These are phyloP conservation scores for Callionymus lyra DNA, from an alignment of 2,113 vertebrate genomes.

Conservation along the genomic window DNA sequence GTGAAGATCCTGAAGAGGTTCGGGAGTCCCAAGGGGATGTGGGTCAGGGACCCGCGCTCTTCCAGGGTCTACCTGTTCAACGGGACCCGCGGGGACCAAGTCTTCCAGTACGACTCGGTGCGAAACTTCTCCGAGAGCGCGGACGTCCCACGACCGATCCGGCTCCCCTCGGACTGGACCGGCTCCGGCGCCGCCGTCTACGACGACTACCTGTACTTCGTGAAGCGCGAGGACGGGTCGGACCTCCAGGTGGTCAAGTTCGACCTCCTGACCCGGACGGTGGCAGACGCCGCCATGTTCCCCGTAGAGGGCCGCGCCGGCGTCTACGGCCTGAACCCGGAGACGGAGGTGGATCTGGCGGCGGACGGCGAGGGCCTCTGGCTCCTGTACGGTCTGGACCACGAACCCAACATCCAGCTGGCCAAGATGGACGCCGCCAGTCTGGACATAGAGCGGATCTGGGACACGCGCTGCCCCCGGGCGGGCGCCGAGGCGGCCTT, in stretches of 20 bases:
- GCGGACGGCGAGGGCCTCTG: slow-evolving; percentile 88
- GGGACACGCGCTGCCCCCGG: slow-evolving; percentile 88
- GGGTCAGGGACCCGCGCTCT: slow-evolving; percentile 81
- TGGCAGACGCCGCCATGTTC: slow-evolving; percentile 84
- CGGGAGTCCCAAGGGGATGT: slow-evolving; percentile 77
- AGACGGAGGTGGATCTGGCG: slow-evolving; percentile 79
- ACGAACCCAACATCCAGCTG: slow-evolving; percentile 79
- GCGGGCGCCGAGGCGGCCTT: slow-evolving; percentile 89
- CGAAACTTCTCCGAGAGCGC: slow-evolving; percentile 76
- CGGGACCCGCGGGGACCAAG: slow-evolving; percentile 71
- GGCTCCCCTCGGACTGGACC: slow-evolving; percentile 79
- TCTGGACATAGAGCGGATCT: slow-evolving; percentile 90
- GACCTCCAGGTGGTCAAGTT: slow-evolving; percentile 85
- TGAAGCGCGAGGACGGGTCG: slow-evolving; percentile 53
- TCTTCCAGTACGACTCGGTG: slow-evolving; percentile 78
- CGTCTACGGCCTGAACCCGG: slow-evolving; percentile 77
- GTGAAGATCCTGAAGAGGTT: slow-evolving; percentile 92
- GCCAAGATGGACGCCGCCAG: slow-evolving; percentile 85
- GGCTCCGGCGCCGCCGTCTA: slow-evolving; percentile 82
- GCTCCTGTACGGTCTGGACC: slow-evolving; percentile 80
- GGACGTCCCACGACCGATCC: slow-evolving; percentile 68
- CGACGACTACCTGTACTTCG: slow-evolving; percentile 77
- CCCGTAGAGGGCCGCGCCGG: slow-evolving; percentile 72
- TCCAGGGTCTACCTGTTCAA: slow-evolving; percentile 88
- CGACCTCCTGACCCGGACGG: slow-evolving; percentile 71